Percentiles rank a stretch among this genome's conserved stretches.
Evolutionary conservation across 2,888 invertebrate genomes (phyloP).

Genomic region (Dicyrtoma fusca): DNA sequence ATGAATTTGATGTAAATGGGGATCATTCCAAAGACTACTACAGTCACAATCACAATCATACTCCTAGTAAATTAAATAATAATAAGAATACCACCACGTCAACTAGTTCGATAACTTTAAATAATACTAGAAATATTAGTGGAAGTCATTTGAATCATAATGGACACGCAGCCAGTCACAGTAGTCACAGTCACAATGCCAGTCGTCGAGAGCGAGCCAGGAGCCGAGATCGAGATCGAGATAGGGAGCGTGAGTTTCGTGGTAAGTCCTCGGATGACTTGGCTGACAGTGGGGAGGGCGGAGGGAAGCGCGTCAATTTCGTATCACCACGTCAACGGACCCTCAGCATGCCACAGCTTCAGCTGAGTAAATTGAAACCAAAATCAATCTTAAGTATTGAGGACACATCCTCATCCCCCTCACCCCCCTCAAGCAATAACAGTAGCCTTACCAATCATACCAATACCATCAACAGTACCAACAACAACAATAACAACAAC

Average conservation of each 20-base stretch:
- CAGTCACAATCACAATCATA: background rate
- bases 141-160: background rate
- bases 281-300: conserved; percentile 10
- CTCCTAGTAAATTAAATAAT: conserved; percentile 26
- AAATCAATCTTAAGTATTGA: conserved; percentile 48
- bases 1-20: conserved; percentile 64
- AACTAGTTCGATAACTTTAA: background rate
- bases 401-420: conserved; percentile 34
- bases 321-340: conserved; percentile 73
- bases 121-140: background rate
- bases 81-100: conserved; percentile 5
- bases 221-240: conserved; percentile 45
- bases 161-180: background rate
- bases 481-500: background rate
- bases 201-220: conserved; percentile 29
- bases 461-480: background rate
- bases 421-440: background rate
- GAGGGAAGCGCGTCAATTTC: conserved; percentile 61
- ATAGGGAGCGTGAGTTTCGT: conserved; percentile 6
- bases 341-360: conserved; percentile 78
- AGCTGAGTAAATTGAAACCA: conserved; percentile 58
- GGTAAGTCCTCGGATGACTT: conserved; percentile 23
- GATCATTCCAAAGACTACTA: conserved; percentile 26
- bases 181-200: conserved; percentile 15
- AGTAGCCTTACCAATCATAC: background rate